Evolutionary conservation across 2,888 invertebrate species (phyloP), one percentile per base, ranked within the genome.

Genomic region (Stenotaenia linearis): DNA sequence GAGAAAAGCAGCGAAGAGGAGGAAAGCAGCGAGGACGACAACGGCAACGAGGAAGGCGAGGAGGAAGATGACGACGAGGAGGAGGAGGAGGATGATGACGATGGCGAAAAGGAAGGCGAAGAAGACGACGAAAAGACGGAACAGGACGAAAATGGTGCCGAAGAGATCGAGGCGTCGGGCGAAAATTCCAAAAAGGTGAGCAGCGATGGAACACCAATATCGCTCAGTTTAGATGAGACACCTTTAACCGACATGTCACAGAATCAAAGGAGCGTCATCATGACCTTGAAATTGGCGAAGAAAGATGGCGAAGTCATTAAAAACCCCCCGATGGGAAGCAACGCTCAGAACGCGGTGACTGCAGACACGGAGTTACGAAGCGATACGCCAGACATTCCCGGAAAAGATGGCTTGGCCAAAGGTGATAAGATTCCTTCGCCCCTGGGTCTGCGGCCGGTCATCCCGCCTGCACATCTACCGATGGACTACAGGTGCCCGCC

Each of bases 11-110:
- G 77, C 40, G 79, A 79, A 2, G 78, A 79, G 32, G 82, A 81
- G n/a, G 81, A 79, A 30, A 75, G 85, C 78, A 84, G 18, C 15
- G 78, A 81, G 10, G 77, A 80, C 37, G 78, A 81, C 18, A 78
- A 56, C n/a, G 80, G 74, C 1, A 79, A 79, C 7, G 81, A 75
- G 79, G 81, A 56, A n/a, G 81, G 82, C 23, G 78, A 28, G 7
- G 80, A 80, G 32, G 80, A 78, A 15, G 80, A 78, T 23, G 37
- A 69, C 7, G 78, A 78, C 15, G 78, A 30, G 78, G 79, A 35
- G 25, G 80, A 82, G 50, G 80, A 80, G 61, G 81, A 80, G 6
- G n/a, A n/a, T n/a, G n/a, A n/a, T n/a, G n/a, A n/a, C n/a, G n/a
- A n/a, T n/a, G n/a, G n/a, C n/a, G n/a, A n/a, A n/a, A 77, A 80